Evolutionary conservation across 2,888 invertebrate species (phyloP).

Genomic region (Mythimna vitellina): DNA sequence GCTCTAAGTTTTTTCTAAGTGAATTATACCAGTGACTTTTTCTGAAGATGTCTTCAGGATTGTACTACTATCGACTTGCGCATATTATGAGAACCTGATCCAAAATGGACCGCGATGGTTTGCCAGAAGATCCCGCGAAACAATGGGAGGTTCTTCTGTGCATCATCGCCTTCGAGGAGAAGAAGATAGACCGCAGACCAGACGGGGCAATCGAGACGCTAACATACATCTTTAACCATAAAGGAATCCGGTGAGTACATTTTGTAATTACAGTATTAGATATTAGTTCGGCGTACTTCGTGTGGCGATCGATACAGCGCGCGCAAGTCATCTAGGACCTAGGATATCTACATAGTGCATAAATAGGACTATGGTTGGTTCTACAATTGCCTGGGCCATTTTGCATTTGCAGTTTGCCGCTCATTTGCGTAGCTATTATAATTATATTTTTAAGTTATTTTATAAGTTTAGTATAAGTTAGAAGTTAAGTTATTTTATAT

Average conservation of each 20-base stretch:
- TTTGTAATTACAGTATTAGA: slow-evolving; percentile 5
- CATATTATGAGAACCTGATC: slow-evolving; percentile 37
- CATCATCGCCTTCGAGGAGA: slow-evolving; percentile 84
- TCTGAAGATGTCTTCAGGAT: slow-evolving; percentile 26
- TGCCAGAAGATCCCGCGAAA: slow-evolving; percentile 83
- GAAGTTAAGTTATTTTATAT: not conserved
- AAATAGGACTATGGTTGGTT: slow-evolving; percentile 1
- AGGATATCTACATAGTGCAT: slow-evolving; percentile 25
- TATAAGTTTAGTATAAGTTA: not conserved
- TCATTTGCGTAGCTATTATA: slow-evolving; percentile 1
- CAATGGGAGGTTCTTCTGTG: slow-evolving; percentile 86
- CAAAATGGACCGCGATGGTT: slow-evolving; percentile 74
- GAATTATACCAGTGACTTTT: slow-evolving; percentile 6
- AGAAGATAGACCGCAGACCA: slow-evolving; percentile 82
- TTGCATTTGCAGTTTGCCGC: not conserved
- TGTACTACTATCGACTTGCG: slow-evolving; percentile 29
- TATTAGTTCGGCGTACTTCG: not conserved
- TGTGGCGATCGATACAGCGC: slow-evolving; percentile 38
- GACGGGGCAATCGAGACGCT: slow-evolving; percentile 84
- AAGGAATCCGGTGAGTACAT: slow-evolving; percentile 79
- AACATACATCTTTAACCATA: slow-evolving; percentile 82
- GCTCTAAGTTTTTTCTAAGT: slow-evolving; percentile 11
- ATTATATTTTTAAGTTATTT: not conserved
- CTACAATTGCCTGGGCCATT: slow-evolving; percentile 3
- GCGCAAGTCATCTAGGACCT: slow-evolving; percentile 47